Conservation (phyloP, 2,888 invertebrate genomes). For the Protodeltote pygarga region DNA sequence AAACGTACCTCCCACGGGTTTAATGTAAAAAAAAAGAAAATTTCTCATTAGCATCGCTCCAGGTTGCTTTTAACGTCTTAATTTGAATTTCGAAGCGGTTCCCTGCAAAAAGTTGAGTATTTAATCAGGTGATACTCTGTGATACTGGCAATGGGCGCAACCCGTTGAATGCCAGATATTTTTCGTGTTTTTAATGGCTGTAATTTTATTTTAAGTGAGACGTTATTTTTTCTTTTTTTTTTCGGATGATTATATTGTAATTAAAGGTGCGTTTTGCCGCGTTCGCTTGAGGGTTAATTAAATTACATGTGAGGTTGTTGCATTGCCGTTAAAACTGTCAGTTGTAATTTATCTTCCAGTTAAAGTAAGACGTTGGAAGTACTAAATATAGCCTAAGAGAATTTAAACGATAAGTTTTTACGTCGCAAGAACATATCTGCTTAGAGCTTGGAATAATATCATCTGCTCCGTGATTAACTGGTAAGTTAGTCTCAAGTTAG, state of each 20-base stretch:
- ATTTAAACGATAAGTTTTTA: not conserved
- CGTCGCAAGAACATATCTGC: too few species aligned
- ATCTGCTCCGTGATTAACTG: too few species aligned
- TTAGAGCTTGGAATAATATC: too few species aligned
- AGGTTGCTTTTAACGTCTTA: slow-evolving; percentile 74
- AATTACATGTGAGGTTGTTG: slow-evolving; percentile 20
- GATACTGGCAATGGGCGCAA: slow-evolving; percentile 28
- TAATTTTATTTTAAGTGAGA: slow-evolving; percentile 37
- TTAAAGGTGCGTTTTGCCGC: slow-evolving; percentile 27
- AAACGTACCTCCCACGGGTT: slow-evolving; percentile 62
- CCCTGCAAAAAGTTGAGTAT: slow-evolving; percentile 42
- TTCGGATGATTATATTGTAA: slow-evolving; percentile 30
- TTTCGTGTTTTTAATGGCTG: slow-evolving; percentile 33
- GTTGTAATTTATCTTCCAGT: not conserved
- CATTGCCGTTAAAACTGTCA: not conserved
- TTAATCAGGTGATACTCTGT: slow-evolving; percentile 44
- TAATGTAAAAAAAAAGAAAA: slow-evolving; percentile 69
- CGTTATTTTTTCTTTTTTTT: slow-evolving; percentile 18
- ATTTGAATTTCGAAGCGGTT: slow-evolving; percentile 72
- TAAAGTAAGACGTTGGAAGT: not conserved
- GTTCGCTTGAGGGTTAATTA: slow-evolving; percentile 22
- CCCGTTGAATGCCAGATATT: slow-evolving; percentile 37
- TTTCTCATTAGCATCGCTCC: slow-evolving; percentile 74
- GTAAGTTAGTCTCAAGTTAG: too few species aligned
- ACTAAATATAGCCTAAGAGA: not conserved